Evolutionary conservation across 2,113 vertebrate species (phyloP).

Genomic region (Corythaeola cristata): DNA sequence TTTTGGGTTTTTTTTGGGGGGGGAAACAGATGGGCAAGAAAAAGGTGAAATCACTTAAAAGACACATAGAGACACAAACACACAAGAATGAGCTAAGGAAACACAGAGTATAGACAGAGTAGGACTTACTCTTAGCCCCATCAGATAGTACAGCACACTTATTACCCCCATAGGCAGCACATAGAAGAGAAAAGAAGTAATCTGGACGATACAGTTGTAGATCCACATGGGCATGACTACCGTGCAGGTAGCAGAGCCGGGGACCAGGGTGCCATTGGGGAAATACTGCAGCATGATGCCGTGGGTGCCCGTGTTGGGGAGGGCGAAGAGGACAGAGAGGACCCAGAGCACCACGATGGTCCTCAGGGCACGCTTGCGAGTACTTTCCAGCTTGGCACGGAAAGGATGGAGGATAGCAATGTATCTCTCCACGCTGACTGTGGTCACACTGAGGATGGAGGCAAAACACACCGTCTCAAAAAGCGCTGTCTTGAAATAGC

Average conservation of each 20-base stretch:
- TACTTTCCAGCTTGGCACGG: constrained; percentile 87
- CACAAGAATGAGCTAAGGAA: neutral
- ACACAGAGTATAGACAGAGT: neutral
- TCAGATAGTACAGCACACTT: constrained; percentile 89
- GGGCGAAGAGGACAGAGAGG: constrained; percentile 83
- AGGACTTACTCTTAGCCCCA: constrained; percentile 83
- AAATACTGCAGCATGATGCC: constrained; percentile 80
- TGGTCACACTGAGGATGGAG: constrained; percentile 90
- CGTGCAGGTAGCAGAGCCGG: constrained; percentile 84
- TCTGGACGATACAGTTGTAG: constrained; percentile 91
- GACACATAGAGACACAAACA: neutral
- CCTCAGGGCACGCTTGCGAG: constrained; percentile 82
- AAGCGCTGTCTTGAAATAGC: constrained; percentile 92
- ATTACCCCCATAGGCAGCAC: constrained; percentile 90
- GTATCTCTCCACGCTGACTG: constrained; percentile 90
- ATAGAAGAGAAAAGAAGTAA: constrained; percentile 91
- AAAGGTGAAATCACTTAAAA: neutral
- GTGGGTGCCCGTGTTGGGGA: constrained; percentile 91
- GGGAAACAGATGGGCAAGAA: neutral
- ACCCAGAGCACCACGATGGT: constrained; percentile 86
- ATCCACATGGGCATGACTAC: constrained; percentile 87
- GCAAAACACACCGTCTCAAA: constrained; percentile 93
- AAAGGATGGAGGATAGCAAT: constrained; percentile 89
- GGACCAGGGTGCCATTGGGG: constrained; percentile 70
- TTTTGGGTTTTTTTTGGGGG: neutral